Conservation (phyloP, 2,113 vertebrate species). For the Casuarius casuarius region DNA sequence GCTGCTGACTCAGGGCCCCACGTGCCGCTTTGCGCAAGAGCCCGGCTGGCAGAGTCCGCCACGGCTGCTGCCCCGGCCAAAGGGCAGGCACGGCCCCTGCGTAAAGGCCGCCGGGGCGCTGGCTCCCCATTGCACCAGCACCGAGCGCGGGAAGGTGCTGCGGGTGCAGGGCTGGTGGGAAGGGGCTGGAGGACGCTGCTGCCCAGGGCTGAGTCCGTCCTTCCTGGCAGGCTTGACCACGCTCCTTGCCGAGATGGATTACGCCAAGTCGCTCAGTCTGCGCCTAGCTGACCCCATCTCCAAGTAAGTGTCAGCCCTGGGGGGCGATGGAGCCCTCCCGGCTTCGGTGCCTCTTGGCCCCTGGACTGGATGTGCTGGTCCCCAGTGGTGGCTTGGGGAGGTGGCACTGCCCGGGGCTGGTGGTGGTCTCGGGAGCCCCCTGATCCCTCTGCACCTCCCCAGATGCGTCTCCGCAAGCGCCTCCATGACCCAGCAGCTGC, state of each 20-base stretch:
- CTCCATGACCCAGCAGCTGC: slow-evolving; percentile 87
- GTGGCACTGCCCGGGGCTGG: accelerated
- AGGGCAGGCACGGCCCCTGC: background rate
- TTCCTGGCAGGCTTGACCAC: background rate
- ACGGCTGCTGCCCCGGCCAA: background rate
- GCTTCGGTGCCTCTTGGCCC: accelerated
- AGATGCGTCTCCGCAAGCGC: slow-evolving; percentile 84
- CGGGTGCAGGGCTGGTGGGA: background rate
- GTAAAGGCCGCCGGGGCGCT: background rate
- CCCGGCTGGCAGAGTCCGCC: background rate
- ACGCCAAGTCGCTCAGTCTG: slow-evolving; percentile 57
- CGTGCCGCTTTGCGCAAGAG: background rate
- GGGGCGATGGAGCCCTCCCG: background rate
- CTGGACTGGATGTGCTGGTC: background rate
- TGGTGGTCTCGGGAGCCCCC: background rate
- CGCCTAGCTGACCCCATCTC: slow-evolving; percentile 42
- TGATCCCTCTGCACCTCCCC: background rate
- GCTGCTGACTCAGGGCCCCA: background rate
- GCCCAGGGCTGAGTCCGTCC: background rate
- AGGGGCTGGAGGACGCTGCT: accelerated
- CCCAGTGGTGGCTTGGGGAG: accelerated
- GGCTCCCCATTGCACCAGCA: background rate
- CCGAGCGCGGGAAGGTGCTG: accelerated
- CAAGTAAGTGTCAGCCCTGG: background rate
- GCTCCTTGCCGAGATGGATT: background rate